phyloP scores from a whole-genome alignment of 1,140 invertebrate genomes.

The Drosophila kanapiae region DNA sequence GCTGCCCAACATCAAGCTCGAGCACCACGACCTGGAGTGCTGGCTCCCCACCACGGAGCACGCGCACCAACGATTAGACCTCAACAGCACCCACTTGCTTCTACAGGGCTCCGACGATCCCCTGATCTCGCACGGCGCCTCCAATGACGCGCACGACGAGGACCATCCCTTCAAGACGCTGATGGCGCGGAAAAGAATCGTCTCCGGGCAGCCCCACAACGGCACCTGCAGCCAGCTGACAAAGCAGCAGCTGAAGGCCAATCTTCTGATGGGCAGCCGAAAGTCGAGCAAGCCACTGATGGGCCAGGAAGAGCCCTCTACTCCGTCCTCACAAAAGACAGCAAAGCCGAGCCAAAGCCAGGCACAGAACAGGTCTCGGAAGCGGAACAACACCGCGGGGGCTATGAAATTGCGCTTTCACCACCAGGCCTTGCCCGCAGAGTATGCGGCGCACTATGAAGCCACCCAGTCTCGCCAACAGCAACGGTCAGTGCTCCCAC shows the following conservation, averaged over 20 bases:
- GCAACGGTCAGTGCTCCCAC: slow-evolving; percentile 20
- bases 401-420: slow-evolving; percentile 93
- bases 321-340: slow-evolving; percentile 56
- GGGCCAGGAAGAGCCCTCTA: slow-evolving; percentile 5
- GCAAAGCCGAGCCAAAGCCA: slow-evolving; percentile 85
- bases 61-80: slow-evolving; percentile 50
- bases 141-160: slow-evolving; percentile 69
- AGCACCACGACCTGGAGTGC: slow-evolving; percentile 55
- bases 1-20: slow-evolving; percentile 65
- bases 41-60: slow-evolving; percentile 59
- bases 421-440: slow-evolving; percentile 91
- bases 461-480: slow-evolving; percentile 87
- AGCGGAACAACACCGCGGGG: slow-evolving; percentile 37
- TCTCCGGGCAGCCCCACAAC: slow-evolving; percentile 48
- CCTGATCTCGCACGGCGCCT: slow-evolving; percentile 77
- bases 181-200: slow-evolving; percentile 46
- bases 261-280: slow-evolving; percentile 68
- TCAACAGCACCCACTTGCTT: slow-evolving; percentile 62
- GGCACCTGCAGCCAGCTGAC: slow-evolving; percentile 74
- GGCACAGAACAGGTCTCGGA: slow-evolving; percentile 31
- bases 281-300: slow-evolving; percentile 36
- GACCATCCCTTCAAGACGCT: slow-evolving; percentile 74
- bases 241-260: slow-evolving; percentile 79
- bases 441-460: slow-evolving; percentile 92
- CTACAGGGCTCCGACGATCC: slow-evolving; percentile 82